Conservation (phyloP, 2,888 invertebrate species). For the Chelonus formosanus region DNA sequence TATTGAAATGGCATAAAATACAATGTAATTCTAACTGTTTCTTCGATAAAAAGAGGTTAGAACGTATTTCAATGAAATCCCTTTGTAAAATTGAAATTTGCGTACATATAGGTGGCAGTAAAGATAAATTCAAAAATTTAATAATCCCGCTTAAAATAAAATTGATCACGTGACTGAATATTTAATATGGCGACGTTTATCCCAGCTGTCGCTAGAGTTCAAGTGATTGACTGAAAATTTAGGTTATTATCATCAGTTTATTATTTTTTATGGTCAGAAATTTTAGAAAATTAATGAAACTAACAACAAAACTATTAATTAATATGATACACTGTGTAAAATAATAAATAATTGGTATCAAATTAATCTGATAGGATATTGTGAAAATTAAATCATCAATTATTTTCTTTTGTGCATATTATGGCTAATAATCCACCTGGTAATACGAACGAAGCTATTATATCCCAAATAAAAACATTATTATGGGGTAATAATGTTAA, state of each 20-base stretch:
- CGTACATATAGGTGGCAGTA: no score
- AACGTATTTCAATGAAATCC: no score
- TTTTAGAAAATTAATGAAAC: conserved; percentile 7
- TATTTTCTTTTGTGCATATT: conserved; percentile 37
- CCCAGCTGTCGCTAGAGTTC: conserved; percentile 42
- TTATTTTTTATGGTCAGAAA: conserved; percentile 17
- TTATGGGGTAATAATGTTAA: conserved; percentile 87
- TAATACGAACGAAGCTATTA: conserved; percentile 69
- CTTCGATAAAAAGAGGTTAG: no score
- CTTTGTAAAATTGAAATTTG: no score
- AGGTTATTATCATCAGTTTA: conserved; percentile 48
- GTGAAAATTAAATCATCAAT: background rate
- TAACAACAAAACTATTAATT: conserved; percentile 10
- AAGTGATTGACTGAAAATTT: conserved; percentile 37
- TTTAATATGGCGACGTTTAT: conserved; percentile 53
- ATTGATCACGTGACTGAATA: conserved; percentile 11
- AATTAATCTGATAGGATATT: background rate
- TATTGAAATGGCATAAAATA: no score
- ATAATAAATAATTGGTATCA: background rate
- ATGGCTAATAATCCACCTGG: conserved; percentile 67
- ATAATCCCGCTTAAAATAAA: background rate
- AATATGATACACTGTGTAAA: conserved; percentile 10
- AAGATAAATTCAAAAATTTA: no score
- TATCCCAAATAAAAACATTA: conserved; percentile 78
- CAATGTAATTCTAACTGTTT: no score